Base-by-base conservation (phyloP, 2,113 vertebrate species). In the Podarcis cretensis region DNA sequence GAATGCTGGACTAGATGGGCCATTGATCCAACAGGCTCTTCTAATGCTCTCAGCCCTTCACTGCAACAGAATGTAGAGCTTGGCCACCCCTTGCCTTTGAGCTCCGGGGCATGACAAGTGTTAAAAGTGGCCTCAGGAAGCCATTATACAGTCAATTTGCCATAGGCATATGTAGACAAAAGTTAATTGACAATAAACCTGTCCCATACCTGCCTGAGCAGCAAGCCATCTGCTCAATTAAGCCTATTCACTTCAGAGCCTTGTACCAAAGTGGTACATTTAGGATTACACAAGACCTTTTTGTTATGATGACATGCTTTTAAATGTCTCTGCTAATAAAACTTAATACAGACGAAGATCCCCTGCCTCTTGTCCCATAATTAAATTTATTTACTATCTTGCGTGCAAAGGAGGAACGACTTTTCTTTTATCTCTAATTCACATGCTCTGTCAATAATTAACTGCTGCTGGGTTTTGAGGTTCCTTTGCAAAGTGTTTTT, bases 351-450 rank as follows among this genome's bases (percentile, higher is more conserved):
- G 93, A 96, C n/a, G 74, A 96, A 94, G 97, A 96, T 97, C 96
- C 96, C 96, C 91, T 91, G 96, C 96, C 96, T 96, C 95, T 93
- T 86, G 90, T 95, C 96, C 96, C 93, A 92, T 96, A 97, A 97
- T 97, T 96, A 97, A 96, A 97, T 97, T 96, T 97, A 97, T 97
- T 97, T 97, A 97, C 97, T 97, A 96, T 96, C 90, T 87, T 48
- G 37, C 85, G 85, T 78, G 87, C 87, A 81, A 54, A 95, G 95
- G 94, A 97, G 96, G 94, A 96, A 95, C 88, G 96, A 93, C 94
- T 97, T 93, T 95, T 94, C 95, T 96, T 97, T 97, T 97, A 97
- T 97, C 96, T 97, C 94, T 95, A 94, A 96, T 96, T 96, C 97
- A 92, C 96, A 96, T 95, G 95, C 96, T 95, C 96, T 92, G 97